Conservation (phyloP, 2,113 vertebrate genomes). For the Fregata magnificens region DNA sequence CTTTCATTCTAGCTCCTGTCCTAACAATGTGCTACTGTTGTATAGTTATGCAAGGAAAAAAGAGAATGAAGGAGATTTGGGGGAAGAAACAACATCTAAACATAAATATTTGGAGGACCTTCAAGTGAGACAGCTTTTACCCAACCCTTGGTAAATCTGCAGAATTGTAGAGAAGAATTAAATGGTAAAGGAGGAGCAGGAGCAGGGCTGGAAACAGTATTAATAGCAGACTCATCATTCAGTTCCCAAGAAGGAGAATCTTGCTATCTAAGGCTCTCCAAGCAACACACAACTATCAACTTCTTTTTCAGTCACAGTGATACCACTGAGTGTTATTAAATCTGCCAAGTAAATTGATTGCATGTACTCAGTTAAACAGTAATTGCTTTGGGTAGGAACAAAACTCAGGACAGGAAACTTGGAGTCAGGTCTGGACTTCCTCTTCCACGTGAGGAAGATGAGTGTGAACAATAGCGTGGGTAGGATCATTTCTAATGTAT, state of each 20-base stretch:
- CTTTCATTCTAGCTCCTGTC: background rate
- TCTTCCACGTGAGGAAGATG: background rate
- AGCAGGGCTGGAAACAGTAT: background rate
- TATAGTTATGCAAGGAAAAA: background rate
- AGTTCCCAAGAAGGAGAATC: background rate
- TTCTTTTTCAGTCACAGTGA: background rate
- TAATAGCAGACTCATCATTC: background rate
- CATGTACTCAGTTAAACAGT: background rate
- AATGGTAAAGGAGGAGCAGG: background rate
- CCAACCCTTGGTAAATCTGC: background rate
- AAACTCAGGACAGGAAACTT: background rate
- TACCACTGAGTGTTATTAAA: background rate
- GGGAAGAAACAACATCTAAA: background rate
- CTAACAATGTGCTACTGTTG: background rate
- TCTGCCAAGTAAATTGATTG: background rate
- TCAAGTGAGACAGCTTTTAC: background rate
- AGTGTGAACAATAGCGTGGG: background rate
- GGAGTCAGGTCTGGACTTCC: background rate
- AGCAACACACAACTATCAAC: background rate
- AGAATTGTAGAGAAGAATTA: background rate
- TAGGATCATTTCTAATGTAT: background rate
- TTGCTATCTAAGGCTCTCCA: background rate
- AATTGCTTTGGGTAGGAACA: background rate
- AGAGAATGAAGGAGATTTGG: background rate
- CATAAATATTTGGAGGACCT: background rate